phyloP scores from a whole-genome alignment of 2,113 vertebrate species.

The Lynx canadensis region DNA sequence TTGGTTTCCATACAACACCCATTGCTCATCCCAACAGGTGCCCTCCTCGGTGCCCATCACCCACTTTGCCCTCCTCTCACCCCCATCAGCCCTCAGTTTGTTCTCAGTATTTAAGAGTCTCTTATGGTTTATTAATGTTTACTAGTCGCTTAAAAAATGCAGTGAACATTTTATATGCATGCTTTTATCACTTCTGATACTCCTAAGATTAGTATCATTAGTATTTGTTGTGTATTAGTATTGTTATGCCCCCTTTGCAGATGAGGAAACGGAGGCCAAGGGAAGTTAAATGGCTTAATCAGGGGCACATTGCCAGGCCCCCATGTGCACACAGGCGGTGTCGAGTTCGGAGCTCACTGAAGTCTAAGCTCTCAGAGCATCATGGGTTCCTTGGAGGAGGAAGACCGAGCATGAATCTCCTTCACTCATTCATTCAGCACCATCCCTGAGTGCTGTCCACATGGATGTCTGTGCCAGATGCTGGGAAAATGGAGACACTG shows the following conservation, averaged over 20 bases:
- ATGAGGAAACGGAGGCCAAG: neutral
- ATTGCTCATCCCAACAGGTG: no score
- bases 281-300: no score
- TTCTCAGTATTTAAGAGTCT: no score
- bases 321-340: neutral
- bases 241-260: neutral
- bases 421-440: fast-evolving
- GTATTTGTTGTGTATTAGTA: no score
- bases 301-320: neutral
- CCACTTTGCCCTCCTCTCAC: no score
- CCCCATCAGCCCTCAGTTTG: no score
- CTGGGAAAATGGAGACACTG: neutral
- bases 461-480: fast-evolving
- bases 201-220: neutral
- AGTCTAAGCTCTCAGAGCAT: neutral
- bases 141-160: no score
- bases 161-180: neutral
- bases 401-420: fast-evolving
- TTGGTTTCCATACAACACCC: no score
- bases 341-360: fast-evolving
- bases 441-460: fast-evolving
- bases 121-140: no score
- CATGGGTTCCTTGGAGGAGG: neutral
- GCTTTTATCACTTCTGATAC: neutral
- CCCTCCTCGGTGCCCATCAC: no score